Evolutionary conservation across 2,888 invertebrate species (phyloP).

Genomic region (Amiota communis): DNA sequence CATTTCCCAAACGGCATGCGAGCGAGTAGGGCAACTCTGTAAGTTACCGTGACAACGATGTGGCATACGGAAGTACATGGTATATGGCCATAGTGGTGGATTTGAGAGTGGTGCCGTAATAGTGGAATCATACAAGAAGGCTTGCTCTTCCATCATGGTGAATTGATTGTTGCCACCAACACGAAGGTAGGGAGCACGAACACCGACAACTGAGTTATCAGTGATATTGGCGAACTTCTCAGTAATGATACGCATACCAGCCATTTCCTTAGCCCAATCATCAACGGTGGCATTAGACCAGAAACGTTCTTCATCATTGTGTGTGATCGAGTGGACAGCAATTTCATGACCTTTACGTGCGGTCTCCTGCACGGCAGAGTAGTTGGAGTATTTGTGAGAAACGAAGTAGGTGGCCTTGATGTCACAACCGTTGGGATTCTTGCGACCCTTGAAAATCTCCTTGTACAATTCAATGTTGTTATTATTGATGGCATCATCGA

Average conservation of each 20-base stretch:
- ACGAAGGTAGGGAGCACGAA: conserved; percentile 90
- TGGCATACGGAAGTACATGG: conserved; percentile 97
- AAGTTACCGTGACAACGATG: conserved; percentile 94
- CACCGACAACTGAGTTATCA: conserved; percentile 92
- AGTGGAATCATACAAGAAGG: conserved; percentile 95
- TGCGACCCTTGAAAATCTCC: conserved; percentile 91
- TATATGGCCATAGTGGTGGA: conserved; percentile 97
- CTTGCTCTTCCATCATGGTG: conserved; percentile 97
- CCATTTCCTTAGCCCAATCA: conserved; percentile 96
- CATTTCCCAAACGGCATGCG: conserved; percentile 97
- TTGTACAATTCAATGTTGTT: conserved; percentile 95
- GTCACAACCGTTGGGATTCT: conserved; percentile 94
- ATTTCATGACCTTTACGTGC: conserved; percentile 94
- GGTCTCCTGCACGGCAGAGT: conserved; percentile 93
- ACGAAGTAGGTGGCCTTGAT: conserved; percentile 94
- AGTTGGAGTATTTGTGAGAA: conserved; percentile 94
- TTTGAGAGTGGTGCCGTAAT: conserved; percentile 93
- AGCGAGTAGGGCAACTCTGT: conserved; percentile 92
- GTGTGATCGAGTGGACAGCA: conserved; percentile 95
- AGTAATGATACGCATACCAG: conserved; percentile 91
- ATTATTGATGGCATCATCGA: conserved; percentile 95
- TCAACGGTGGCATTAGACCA: conserved; percentile 94
- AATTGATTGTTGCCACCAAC: conserved; percentile 97
- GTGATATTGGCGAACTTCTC: conserved; percentile 92
- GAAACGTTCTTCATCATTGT: conserved; percentile 92